Evolutionary conservation across 2,797 vertebrate genomes (phyloP), one percentile per base, ranked within the genome.

Genomic region (Echeneis naucrates): DNA sequence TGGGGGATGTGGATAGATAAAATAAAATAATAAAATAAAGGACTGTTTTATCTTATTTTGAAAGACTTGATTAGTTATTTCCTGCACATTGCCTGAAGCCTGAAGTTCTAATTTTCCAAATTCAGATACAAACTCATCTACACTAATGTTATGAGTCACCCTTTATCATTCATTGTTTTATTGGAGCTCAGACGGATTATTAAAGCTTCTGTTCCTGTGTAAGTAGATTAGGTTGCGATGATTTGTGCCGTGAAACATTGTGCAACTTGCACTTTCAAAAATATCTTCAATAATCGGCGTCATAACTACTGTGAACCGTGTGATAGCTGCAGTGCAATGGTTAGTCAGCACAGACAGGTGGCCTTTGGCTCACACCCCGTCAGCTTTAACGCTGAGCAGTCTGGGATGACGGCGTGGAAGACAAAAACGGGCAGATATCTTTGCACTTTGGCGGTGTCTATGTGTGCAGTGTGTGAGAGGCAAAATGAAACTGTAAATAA

Each of bases 201-300:
- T 9, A 10, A 30, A 40, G 1, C 24, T 21, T 1, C 5, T 27
- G 12, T 30, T 45, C 11, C 47, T 26, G 4, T 33, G n/a, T 35
- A 30, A 1, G 26, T 30, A 17, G 12, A 27, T 16, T 4, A 14
- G 30, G 14, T 16, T 12, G 17, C 3, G 21, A n/a, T n/a, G n/a
- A 32, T 64, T 38, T 35, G 26, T 26, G 24, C 27, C 57, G 73
- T 37, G 24, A 24, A n/a, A 45, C 30, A 8, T 3, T 24, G 32
- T 47, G 32, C 52, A 27, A 38, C 60, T 52, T 47, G 35, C 14
- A 21, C 24, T 26, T 64, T 24, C n/a, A 68, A 47, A 71, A 50
- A 42, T 24, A 17, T 24, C 30, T 6, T n/a, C 37, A 14, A 2
- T 23, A 37, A 68, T 77, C 16, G 42, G 7, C 32, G 58, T 83